Conservation (phyloP, 2,113 vertebrate genomes). For the Phoxinus phoxinus region DNA sequence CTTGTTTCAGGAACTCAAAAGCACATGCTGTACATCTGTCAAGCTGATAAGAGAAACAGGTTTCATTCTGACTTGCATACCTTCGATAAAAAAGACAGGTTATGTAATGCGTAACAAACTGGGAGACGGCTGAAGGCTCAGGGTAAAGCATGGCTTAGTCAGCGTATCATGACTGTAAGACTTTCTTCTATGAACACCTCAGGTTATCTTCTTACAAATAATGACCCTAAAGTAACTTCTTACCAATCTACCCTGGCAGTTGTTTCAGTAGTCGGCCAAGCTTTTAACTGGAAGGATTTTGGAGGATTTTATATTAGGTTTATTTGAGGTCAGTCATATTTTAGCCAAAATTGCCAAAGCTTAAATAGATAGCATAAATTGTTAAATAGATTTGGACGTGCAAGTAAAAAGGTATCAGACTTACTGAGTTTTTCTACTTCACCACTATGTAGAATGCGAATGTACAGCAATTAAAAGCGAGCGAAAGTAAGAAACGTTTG, state of each 20-base stretch:
- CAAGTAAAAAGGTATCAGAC: too few relatives aligned
- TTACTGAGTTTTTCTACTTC: too few relatives aligned
- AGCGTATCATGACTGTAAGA: background rate
- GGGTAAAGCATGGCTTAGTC: background rate
- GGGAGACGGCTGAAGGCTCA: background rate
- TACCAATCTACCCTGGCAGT: background rate
- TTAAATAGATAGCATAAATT: background rate
- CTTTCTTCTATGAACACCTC: background rate
- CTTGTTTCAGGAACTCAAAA: background rate
- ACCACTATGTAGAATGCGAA: too few relatives aligned
- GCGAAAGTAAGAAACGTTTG: too few relatives aligned
- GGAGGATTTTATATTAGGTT: background rate
- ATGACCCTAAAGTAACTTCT: background rate
- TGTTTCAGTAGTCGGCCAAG: background rate
- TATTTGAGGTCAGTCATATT: conserved; percentile 2
- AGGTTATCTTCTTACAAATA: background rate
- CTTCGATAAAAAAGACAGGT: conserved; percentile 15
- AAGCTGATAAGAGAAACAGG: background rate
- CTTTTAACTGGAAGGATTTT: background rate
- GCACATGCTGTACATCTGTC: background rate
- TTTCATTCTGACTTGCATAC: background rate
- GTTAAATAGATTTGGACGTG: too few relatives aligned
- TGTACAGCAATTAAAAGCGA: too few relatives aligned
- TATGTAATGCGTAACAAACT: conserved; percentile 1
- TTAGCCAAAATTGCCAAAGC: background rate